These are phyloP conservation scores for Opisthocomus hoazin DNA, from an alignment of 2,113 vertebrate genomes.

Conservation along the genomic window DNA sequence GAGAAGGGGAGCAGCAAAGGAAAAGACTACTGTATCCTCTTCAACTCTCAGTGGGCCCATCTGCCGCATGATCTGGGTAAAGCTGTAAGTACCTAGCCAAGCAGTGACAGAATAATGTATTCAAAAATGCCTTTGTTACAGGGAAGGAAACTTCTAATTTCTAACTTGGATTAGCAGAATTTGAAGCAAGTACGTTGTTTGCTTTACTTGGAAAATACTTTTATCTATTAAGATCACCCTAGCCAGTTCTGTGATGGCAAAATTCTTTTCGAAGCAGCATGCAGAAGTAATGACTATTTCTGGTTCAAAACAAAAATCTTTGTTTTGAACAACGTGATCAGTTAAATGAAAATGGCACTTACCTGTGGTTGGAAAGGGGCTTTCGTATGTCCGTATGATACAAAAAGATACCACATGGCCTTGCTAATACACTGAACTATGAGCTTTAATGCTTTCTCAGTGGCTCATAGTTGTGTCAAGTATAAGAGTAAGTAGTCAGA, in stretches of 20 bases:
- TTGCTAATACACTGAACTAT: not conserved
- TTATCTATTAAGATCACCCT: not conserved
- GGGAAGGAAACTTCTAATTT: not conserved
- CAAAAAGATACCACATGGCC: not conserved
- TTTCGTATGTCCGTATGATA: not conserved
- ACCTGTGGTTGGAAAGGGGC: not conserved
- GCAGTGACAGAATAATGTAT: not conserved
- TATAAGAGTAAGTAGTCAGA: not conserved
- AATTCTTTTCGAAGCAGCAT: not conserved
- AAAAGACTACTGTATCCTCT: slow-evolving; percentile 95
- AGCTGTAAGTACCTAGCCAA: slow-evolving; percentile 79
- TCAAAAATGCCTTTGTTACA: not conserved
- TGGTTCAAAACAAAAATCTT: not conserved
- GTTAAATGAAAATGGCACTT: not conserved
- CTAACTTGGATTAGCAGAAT: not conserved
- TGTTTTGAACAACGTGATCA: not conserved
- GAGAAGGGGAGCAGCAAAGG: slow-evolving; percentile 74
- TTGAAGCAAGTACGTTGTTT: not conserved
- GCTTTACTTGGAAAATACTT: not conserved
- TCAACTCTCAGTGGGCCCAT: slow-evolving; percentile 92
- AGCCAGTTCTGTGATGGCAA: not conserved
- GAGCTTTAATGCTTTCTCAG: not conserved
- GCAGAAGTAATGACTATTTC: not conserved
- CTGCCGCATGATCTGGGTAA: slow-evolving; percentile 89
- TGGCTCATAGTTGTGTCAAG: not conserved